Base-by-base conservation (phyloP, 2,113 vertebrate genomes). In the Eubucco bourcierii region DNA sequence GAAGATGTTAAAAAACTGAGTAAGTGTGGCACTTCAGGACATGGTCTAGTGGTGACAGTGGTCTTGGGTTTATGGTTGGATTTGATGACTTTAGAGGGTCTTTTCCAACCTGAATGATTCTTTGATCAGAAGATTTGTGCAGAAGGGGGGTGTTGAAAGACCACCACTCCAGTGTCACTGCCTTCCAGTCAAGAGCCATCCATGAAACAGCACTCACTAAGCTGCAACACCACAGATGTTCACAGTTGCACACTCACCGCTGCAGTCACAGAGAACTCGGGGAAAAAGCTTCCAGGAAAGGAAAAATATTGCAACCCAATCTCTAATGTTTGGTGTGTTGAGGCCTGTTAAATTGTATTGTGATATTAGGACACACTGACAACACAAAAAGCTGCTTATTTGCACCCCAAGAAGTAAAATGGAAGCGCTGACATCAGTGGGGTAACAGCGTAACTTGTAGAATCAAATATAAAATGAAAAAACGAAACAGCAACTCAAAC, bases 231-330 rank as follows among this genome's bases (percentile, higher is more conserved):
- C 10, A 8, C 66, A 16, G 7, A 12, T 2, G 0, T 14, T 11
- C 52, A 24, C 28, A 21, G 29, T 25, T 25, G 37, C 27, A 13
- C 3, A 1, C 24, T 84, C n/a, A 4, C 33, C 56, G 29, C 55
- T 27, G 9, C 13, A 33, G 31, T 20, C 16, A 20, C 6, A 0
- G 6, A 11, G 4, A 61, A 37, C 44, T 24, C 1, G 0, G 19
- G 33, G 21, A 60, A 61, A 31, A 53, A 64, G 33, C 4, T 39
- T 68, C 46, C 60, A 80, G 15, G 14, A 66, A 80, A 47, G 33
- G 29, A 59, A 44, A 14, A 56, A 85, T 83, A 59, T 2, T 50
- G 27, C 29, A 50, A 11, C 24, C 5, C 7, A 65, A 6, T 5
- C 7, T 11, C 10, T 31, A 64, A 55, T 34, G 39, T 14, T 59